Base-by-base conservation (phyloP, 2,113 vertebrate genomes). In the Pluvialis apricaria region DNA sequence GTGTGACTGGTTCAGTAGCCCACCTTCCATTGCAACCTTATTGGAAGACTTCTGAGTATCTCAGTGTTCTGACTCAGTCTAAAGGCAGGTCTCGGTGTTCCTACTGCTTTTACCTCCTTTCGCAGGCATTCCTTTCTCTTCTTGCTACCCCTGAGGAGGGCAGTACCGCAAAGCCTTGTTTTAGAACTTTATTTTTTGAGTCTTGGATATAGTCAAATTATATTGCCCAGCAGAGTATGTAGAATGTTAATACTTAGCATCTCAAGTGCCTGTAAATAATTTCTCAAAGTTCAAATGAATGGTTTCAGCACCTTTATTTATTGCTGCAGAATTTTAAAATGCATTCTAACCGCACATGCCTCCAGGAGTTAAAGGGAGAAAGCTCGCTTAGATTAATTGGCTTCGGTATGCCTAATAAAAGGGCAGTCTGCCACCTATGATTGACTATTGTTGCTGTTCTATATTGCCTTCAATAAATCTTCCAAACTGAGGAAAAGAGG, bases 381-480 rank as follows among this genome's bases (percentile, higher is more conserved):
- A 87, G 80, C 81, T 87, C 1, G 0, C 86, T 86, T 81, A 94
- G 93, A 94, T 94, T 96, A 94, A 95, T 87, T 93, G 76, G 78
- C 90, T 82, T 85, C 68, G 51, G 40, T 91, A 55, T 89, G 26
- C 77, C 81, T 94, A 88, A 95, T 92, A 95, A 87, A 96, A 95
- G 91, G 90, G 83, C 81, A 92, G 68, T 94, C 85, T 97, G 77
- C 73, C 83, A 72, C 45, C 66, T 82, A 21, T 92, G 92, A 86
- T 88, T 86, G 88, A 92, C 93, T 76, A 54, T 89, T 91, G 73
- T 93, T 92, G 49, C 54, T 70, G 69, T 88, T 79, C 88, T 96
- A 58, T 81, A 58, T 86, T 93, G 69, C 65, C 61, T 89, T 94
- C 91, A 83, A 62, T 97, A 94, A 90, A 95, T 92, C 94, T 96